Evolutionary conservation across 2,888 invertebrate genomes (phyloP), one percentile per base, ranked within the genome.

Genomic region (Brachyptera risi): DNA sequence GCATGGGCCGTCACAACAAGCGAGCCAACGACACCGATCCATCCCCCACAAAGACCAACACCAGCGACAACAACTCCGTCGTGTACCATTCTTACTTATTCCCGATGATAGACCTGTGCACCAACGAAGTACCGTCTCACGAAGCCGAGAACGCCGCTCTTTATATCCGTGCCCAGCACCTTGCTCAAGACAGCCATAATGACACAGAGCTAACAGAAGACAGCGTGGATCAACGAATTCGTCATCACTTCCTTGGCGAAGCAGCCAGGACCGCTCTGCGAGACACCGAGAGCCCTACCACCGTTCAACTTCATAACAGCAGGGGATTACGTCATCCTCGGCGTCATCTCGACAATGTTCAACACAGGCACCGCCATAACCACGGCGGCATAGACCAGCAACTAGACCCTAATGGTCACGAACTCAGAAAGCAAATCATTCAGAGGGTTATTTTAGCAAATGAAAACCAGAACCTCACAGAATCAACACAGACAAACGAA

Each of bases 101-200:
- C 68, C 78, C 78, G 61, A 74, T 73, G 65, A 71, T 78, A 69
- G 76, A 77, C 68, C 69, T 77, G 19, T 76, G 76, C 66, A 76
- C 75, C 3, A 65, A 75, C 31, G 75, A 76, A 66, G 70, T 73
- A 51, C 74, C 75, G 3, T n/a, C 31, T 3, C 58, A 62, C 13
- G 72, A 73, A 49, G 63, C 64, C 0, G 66, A 66, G n/a, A 59
- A 56, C 64, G 68, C 63, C 7, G 65, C 66, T 3, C 42, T 60
- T n/a, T 19, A 51, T 11, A 57, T 50, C n/a, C 58, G 56, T 15
- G 44, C 56, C 17, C 60, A 60, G 13, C 47, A 56, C 13, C 3
- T 60, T 1, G 37, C 47, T 15, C 44, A 54, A n/a, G 56, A 60
- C 31, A 35, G 47, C 26, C 17, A 47, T 9, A 47, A 47, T 13